Evolutionary conservation across 1,140 invertebrate species (phyloP).

Genomic region (Rhysida immarginata): DNA sequence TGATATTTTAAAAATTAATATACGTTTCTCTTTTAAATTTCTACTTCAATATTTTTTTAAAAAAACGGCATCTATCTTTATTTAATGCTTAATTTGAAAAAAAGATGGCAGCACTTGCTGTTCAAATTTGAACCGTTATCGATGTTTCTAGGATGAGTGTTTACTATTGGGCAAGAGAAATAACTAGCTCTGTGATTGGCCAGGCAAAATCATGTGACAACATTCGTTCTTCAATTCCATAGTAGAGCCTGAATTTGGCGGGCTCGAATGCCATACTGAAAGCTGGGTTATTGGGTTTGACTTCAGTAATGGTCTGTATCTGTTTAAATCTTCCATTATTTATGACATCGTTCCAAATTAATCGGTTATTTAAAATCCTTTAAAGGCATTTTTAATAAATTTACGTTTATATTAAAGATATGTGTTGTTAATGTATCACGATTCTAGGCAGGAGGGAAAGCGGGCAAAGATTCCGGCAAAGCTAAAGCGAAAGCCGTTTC

Average conservation of each 20-base stretch:
- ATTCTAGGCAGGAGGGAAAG: constrained; percentile 85
- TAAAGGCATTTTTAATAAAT: background rate
- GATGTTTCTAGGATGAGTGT: no score
- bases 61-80: no score
- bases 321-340: constrained; percentile 1
- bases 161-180: no score
- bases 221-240: background rate
- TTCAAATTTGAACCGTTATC: no score
- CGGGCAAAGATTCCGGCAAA: constrained; percentile 98
- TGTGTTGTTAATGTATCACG: background rate
- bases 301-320: constrained; percentile 5
- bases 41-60: no score
- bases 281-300: background rate
- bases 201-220: background rate
- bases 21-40: no score
- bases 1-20: no score
- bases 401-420: background rate
- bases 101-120: no score
- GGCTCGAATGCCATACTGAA: background rate
- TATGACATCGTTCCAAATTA: background rate
- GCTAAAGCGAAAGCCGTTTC: constrained; percentile 99
- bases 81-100: no score
- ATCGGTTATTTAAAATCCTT: background rate
- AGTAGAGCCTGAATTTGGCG: background rate
- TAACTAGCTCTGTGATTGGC: background rate